Evolutionary conservation across 1,140 invertebrate species (phyloP), one percentile per base, ranked within the genome.

Genomic region (Drosophila pectinifera): DNA sequence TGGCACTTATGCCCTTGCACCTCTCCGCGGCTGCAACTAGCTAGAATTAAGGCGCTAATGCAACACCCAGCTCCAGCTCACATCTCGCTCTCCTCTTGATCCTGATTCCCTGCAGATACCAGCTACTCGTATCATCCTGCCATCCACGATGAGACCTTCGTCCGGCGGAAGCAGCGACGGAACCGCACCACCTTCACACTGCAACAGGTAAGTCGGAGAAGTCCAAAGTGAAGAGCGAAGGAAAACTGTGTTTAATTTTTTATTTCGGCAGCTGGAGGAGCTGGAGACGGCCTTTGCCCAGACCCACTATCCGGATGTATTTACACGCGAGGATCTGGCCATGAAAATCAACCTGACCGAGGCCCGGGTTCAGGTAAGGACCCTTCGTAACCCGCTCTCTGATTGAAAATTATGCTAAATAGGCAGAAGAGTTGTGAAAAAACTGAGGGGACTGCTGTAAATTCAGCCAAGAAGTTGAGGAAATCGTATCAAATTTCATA

Each of bases 271-370:
- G 96, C 93, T 99, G 89, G 98, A 99, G 93, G 98, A 99, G 93
- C 93, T 99, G 86, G 98, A 99, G 93, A 98, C 97, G 80, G 98
- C 98, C 48, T 99, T 99, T 93, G 96, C 97, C 57, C 97, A 98
- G 92, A 99, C 98, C 22, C 98, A 99, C 93, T 99, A 99, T 92
- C 98, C 98, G 7, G 98, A 99, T 93, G 98, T 99, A 54, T 99
- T 99, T 93, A 99, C 97, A 1, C 94, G 98, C 80, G 98, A 99
- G 93, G 98, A 99, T 93, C 94, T 99, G 48, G 98, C 98, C n/a
- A 98, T 98, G 95, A 98, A 99, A 94, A 99, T 99, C 90, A 98
- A 98, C 93, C 94, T 99, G 61, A 99, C 98, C 1, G 98, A 99
- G 93, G 98, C 98, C 4, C 94, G 98, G 93, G 98, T 99, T 39